Conservation (phyloP, 1,140 invertebrate genomes). For the Listronotus oregonensis region DNA sequence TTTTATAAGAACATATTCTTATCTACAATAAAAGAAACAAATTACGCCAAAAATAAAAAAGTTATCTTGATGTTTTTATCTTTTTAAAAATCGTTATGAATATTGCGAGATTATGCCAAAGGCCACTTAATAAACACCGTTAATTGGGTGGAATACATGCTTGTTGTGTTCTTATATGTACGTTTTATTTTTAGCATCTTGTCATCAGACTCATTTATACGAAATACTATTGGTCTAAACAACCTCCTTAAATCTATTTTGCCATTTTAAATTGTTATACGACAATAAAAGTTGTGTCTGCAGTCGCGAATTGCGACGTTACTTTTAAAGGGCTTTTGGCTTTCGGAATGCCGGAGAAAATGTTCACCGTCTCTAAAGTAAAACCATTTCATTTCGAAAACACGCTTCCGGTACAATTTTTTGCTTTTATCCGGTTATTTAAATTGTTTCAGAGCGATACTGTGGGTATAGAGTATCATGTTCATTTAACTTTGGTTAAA, state of each 20-base stretch:
- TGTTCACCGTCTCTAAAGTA: constrained; percentile 7
- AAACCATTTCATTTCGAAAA: constrained; percentile 27
- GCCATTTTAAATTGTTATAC: constrained; percentile 28
- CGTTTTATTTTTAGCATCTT: constrained; percentile 34
- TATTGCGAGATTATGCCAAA: constrained; percentile 22
- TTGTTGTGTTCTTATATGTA: constrained; percentile 14
- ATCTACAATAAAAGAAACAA: too few relatives aligned
- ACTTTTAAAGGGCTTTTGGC: constrained; percentile 15
- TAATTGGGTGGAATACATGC: constrained; percentile 33
- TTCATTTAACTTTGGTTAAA: constrained; percentile 29
- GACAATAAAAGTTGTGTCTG: constrained; percentile 23
- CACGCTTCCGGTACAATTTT: constrained; percentile 7
- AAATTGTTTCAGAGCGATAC: constrained; percentile 28
- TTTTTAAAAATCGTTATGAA: constrained; percentile 10
- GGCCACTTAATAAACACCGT: constrained; percentile 25
- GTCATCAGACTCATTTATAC: constrained; percentile 25
- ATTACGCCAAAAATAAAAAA: too few relatives aligned
- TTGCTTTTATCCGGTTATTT: constrained; percentile 22
- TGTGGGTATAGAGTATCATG: constrained; percentile 29
- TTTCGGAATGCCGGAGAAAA: neutral
- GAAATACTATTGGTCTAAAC: constrained; percentile 32
- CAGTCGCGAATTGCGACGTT: constrained; percentile 15
- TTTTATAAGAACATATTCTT: too few relatives aligned
- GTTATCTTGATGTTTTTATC: constrained; percentile 7
- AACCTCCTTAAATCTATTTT: constrained; percentile 26